phyloP scores from a whole-genome alignment of 2,113 vertebrate genomes.

The Eretmochelys imbricata region DNA sequence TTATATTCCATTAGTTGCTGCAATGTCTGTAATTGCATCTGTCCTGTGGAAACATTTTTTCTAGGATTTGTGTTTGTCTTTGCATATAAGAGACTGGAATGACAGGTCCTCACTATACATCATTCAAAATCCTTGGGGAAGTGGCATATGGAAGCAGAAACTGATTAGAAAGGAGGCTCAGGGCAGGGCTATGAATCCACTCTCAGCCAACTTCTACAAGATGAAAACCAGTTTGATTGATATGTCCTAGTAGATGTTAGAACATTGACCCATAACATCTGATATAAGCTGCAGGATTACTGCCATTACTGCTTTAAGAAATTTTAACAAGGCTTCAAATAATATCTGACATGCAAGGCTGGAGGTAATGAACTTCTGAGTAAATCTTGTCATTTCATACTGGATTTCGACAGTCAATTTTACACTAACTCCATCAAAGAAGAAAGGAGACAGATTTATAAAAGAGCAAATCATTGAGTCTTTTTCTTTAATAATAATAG shows the following conservation, averaged over 20 bases:
- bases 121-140: conserved; percentile 33
- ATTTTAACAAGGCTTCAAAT: conserved; percentile 46
- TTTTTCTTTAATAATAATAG: conserved; percentile 14
- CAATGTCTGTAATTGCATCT: background rate
- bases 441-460: background rate
- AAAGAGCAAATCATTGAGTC: background rate
- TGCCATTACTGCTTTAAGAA: conserved; percentile 43
- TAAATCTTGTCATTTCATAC: conserved; percentile 25
- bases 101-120: conserved; percentile 5
- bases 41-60: background rate
- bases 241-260: conserved; percentile 11
- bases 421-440: conserved; percentile 30
- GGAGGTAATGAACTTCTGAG: conserved; percentile 50
- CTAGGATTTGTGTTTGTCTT: conserved; percentile 23
- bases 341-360: conserved; percentile 23
- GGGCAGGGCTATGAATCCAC: conserved; percentile 8
- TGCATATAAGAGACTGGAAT: conserved; percentile 1
- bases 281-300: conserved; percentile 28
- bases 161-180: conserved; percentile 42
- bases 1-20: background rate
- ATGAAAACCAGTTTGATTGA: conserved; percentile 37
- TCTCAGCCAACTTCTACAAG: conserved; percentile 34
- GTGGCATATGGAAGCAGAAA: conserved; percentile 39
- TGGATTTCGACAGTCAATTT: conserved; percentile 37
- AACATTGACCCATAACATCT: conserved; percentile 33